Base-by-base conservation (phyloP, 2,113 vertebrate genomes). In the Taurulus bubalis region DNA sequence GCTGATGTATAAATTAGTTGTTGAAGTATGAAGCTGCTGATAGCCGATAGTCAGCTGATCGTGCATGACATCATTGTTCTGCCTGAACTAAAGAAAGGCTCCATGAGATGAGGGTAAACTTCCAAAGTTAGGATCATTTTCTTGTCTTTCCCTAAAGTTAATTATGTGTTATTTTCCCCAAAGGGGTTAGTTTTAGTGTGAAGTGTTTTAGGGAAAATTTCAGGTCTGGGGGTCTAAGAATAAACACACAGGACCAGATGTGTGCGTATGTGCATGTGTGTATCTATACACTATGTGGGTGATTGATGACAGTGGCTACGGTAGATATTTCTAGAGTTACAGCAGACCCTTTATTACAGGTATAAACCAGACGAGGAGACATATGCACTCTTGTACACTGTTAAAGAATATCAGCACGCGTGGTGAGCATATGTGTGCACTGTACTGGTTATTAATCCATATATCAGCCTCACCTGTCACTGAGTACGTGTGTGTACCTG, bases 261-360 rank as follows among this genome's bases (percentile, higher is more conserved):
- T 72, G 59, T 74, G 73, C 16, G 8, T 64, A 14, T 58, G 42
- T 60, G 32, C 51, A 38, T 51, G 71, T 77, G 56, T 79, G 56
- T 68, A 24, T 83, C 64, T 80, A 16, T 78, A 74, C 72, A 58
- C 30, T 24, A 24, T 28, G 55, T 65, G 64, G 53, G 30, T 90
- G 85, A 88, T 78, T 88, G 87, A 92, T 85, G 85, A 79, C 22
- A n/a, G 28, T 62, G 60, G 58, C 56, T 40, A 66, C 6, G 22
- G 71, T 75, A 47, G 51, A 77, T 82, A 59, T 85, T 80, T 89
- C 75, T 91, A 73, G 40, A 86, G 76, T 90, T 90, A 84, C 75
- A 75, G 60, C 62, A 79, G 66, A 74, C n/a, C 26, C 60, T 83
- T 87, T 84, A 81, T 82, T 89, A 77, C 64, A 80, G 77, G 80